Base-by-base conservation (phyloP, 2,113 vertebrate species). In the Mohoua ochrocephala region DNA sequence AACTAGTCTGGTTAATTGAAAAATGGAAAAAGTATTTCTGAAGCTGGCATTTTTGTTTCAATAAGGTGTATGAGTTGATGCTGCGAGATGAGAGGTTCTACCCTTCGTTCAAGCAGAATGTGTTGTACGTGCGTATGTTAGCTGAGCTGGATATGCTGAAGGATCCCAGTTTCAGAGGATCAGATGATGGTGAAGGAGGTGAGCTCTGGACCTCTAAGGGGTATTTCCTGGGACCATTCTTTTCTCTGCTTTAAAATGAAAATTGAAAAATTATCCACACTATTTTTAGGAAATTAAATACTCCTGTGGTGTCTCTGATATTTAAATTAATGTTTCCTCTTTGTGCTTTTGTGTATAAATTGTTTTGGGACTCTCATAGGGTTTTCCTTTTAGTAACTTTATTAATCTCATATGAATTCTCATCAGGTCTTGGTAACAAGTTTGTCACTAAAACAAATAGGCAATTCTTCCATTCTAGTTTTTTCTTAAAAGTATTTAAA, bases 101-200 rank as follows among this genome's bases (percentile, higher is more conserved):
- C 97, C 99, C 99, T 10, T 99, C 99, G 1, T 99, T 99, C 97
- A 99, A 98, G 95, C 99, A 99, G 97, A 99, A 99, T 22, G 98
- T 98, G 8, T 98, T 99, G 44, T 99, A 99, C n/a, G 98, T 99
- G 30, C 99, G 98, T 52, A 99, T 99, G 99, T 97, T 99, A 49
- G 99, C 99, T 9, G 99, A 99, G 95, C 97, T 99, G 86, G 99
- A 99, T 96, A 99, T 99, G 99, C 96, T 99, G 93, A 99, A 99
- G 95, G 99, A 99, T 97, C 99, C 99, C 11, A 99, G 99, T 97
- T 99, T 99, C 97, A 98, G 99, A 92, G 99, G 99, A 31, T 99
- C 99, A 21, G 99, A 99, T 71, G 99, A 99, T 31, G 99, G 99
- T 6, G 99, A 99, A 54, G 98, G 98, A 96, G 99, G 99, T 99